Evolutionary conservation across 2,888 invertebrate genomes (phyloP).

Genomic region (Spodoptera littoralis): DNA sequence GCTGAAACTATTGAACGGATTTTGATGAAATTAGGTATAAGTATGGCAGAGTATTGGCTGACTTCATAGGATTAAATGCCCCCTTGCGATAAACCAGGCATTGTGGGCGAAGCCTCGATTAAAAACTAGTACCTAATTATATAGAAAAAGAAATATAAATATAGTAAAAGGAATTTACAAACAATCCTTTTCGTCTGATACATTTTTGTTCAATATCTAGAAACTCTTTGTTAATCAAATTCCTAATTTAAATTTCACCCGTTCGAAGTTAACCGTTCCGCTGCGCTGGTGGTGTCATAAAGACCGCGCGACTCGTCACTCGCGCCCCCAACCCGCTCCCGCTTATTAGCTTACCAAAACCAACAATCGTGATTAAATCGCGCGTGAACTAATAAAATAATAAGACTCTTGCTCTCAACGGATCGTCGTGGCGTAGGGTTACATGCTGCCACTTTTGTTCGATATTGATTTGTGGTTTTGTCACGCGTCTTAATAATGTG

Average conservation of each 20-base stretch:
- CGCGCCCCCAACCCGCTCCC: constrained; percentile 70
- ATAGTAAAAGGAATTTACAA: too few species aligned
- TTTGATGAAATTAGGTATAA: too few species aligned
- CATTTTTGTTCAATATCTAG: background rate
- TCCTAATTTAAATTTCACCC: constrained; percentile 41
- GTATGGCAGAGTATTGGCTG: too few species aligned
- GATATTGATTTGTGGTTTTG: constrained; percentile 14
- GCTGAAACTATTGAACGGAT: too few species aligned
- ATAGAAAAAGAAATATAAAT: too few species aligned
- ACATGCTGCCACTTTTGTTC: constrained; percentile 65
- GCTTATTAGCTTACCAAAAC: constrained; percentile 87
- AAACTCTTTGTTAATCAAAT: constrained; percentile 27
- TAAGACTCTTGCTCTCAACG: constrained; percentile 82
- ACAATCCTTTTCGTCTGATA: too few species aligned
- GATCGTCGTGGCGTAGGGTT: constrained; percentile 63
- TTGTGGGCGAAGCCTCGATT: too few species aligned
- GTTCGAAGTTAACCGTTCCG: constrained; percentile 43
- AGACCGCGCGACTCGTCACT: constrained; percentile 35
- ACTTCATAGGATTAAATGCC: too few species aligned
- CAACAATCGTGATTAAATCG: constrained; percentile 89
- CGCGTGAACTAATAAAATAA: constrained; percentile 88
- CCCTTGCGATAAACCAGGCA: too few species aligned
- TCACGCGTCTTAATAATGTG: too few species aligned
- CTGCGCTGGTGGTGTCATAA: constrained; percentile 25
- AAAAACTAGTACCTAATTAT: too few species aligned